phyloP scores from a whole-genome alignment of 1,140 invertebrate genomes.

The Sinonovacula constricta region DNA sequence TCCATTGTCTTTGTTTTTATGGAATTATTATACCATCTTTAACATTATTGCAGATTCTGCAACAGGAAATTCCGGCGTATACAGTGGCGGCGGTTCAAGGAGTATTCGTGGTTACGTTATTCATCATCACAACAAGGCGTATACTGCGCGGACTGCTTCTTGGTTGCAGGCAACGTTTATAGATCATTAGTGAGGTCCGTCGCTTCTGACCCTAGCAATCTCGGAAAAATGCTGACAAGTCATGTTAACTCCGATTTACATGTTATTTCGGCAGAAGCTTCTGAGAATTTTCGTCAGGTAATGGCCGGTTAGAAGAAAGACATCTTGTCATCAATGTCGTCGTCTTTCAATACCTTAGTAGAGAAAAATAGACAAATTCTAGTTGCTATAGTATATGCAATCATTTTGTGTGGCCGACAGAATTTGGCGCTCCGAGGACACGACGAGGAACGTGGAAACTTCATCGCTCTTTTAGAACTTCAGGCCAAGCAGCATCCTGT shows the following conservation, averaged over 20 bases:
- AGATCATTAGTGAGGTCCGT: not conserved
- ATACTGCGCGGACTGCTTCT: not conserved
- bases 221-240: not conserved
- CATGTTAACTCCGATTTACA: not conserved
- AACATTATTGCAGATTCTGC: too few species aligned
- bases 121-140: not conserved
- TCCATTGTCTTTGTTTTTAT: too few species aligned
- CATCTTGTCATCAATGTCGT: not conserved
- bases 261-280: not conserved
- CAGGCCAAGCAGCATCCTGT: not conserved
- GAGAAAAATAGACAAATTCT: constrained; percentile 9
- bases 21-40: too few species aligned
- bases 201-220: not conserved
- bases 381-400: not conserved
- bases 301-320: not conserved
- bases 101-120: too few species aligned
- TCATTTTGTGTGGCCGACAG: not conserved
- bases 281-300: not conserved
- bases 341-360: constrained; percentile 1
- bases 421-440: not conserved
- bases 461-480: not conserved
- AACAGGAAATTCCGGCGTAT: too few species aligned
- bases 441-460: not conserved
- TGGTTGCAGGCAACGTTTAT: not conserved
- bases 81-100: too few species aligned